A percentile compares a stretch with the other conserved stretches of the same genome.
phyloP scores from a whole-genome alignment of 2,888 invertebrate genomes.

The Acanthopleura granulata region DNA sequence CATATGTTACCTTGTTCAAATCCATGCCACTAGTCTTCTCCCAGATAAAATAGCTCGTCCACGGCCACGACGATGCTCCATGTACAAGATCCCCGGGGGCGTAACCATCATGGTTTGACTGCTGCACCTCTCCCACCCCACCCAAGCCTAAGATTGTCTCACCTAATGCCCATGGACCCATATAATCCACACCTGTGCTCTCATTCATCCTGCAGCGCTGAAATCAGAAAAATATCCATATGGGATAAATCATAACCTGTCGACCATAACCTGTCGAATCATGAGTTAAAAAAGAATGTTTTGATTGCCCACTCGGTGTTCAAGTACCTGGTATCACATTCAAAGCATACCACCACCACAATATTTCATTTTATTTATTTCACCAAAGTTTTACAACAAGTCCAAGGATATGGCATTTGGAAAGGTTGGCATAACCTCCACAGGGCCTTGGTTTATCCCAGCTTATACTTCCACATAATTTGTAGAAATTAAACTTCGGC shows the following conservation, averaged over 20 bases:
- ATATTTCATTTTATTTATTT: too few relatives aligned
- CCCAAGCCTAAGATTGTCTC: conserved; percentile 63
- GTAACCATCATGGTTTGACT: conserved; percentile 41
- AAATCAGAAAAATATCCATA: conserved; percentile 22
- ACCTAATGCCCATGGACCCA: conserved; percentile 60
- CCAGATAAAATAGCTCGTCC: conserved; percentile 45
- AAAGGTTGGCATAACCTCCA: too few relatives aligned
- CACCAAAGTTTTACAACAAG: too few relatives aligned
- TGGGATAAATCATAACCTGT: not conserved
- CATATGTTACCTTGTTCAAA: not conserved
- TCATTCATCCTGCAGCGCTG: conserved; percentile 69
- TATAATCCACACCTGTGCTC: conserved; percentile 68
- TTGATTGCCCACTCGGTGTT: too few relatives aligned
- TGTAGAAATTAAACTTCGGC: too few relatives aligned
- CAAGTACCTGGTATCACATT: too few relatives aligned
- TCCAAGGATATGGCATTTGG: too few relatives aligned
- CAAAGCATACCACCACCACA: too few relatives aligned
- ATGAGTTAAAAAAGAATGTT: too few relatives aligned
- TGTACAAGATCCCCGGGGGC: conserved; percentile 54
- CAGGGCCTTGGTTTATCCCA: too few relatives aligned
- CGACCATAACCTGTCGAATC: not conserved
- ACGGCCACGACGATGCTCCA: conserved; percentile 49
- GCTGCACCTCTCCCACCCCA: conserved; percentile 61
- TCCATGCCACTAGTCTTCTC: not conserved
- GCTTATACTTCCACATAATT: too few relatives aligned